Base-by-base conservation (phyloP, 2,888 invertebrate genomes). In the Aphelenchoides bicaudatus region DNA sequence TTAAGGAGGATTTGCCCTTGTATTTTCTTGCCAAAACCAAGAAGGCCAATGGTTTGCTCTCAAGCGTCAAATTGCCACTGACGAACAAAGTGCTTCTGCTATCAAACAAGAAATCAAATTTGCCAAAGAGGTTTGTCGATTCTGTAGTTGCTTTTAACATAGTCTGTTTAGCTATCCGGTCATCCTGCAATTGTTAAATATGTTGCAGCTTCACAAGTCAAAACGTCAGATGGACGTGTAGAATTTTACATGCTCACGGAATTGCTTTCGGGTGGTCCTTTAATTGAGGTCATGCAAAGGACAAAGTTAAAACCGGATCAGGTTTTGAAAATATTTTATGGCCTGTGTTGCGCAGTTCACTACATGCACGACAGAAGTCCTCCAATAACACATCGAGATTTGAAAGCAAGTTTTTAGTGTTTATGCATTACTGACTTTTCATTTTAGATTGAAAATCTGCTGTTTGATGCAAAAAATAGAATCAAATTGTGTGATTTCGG, bases 401-500 rank as follows among this genome's bases (percentile, higher is more conserved):
- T 96, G 74, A 96, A 96, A 84, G 86, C 88, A 56, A 6, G 23
- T 13, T 2, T 6, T 10, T 54, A 25, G 1, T 6, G 19, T n/a
- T n/a, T n/a, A 2, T 21, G 8, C 39, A 54, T 1, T 54, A 8
- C 19, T 8, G 16, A 8, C 19, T 3, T 3, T 38, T 37, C n/a
- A 3, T n/a, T 65, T 58, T 37, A 77, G 75, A 85, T 90, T 67
- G 96, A 96, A 84, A 96, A 96, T 82, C 86, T 96, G 77, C 83
- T 98, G 63, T 85, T 96, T 72, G 88, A 89, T 63, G 84, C 84
- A 73, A 88, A 90, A 82, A 90, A 90, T 77, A 83, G 82, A 74
- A 86, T 96, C 48, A 96, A 94, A 81, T 83, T 96, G 64, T 98
- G 96, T 83, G 96, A 96, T 83, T 96, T 96, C 83, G 96, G 96